These are phyloP conservation scores for Irena cyanogastra DNA, from an alignment of 2,113 vertebrate genomes.

Conservation along the genomic window DNA sequence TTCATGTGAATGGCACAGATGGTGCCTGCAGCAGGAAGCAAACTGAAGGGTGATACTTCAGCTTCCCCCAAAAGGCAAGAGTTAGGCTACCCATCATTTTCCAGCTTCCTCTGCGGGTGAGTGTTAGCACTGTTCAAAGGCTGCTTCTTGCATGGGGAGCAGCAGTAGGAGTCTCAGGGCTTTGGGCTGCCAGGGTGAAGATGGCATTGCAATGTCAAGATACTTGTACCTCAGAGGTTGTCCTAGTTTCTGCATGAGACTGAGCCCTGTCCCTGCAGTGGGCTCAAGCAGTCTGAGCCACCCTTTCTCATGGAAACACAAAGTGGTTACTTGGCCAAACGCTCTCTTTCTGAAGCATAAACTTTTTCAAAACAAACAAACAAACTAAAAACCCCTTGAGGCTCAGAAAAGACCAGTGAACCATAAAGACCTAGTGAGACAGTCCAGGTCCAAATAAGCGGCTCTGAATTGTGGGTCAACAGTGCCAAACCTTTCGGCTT, in stretches of 20 bases:
- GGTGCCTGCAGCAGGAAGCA: not conserved
- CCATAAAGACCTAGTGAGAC: not conserved
- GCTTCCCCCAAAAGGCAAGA: not conserved
- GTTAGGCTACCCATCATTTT: not conserved
- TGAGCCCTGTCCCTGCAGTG: not conserved
- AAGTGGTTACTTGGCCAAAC: not conserved
- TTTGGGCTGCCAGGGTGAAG: not conserved
- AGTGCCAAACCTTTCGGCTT: conserved; percentile 14
- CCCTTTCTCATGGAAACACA: not conserved
- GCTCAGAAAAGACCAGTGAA: not conserved
- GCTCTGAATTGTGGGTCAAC: not conserved
- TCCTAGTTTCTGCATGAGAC: not conserved
- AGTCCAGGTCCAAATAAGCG: not conserved
- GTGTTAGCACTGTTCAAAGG: not conserved
- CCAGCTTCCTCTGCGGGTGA: not conserved
- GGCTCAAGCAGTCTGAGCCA: not conserved
- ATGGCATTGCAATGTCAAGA: not conserved
- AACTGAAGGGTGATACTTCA: not conserved
- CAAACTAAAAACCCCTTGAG: not conserved
- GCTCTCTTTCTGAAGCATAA: not conserved
- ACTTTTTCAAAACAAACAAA: conserved; percentile 26
- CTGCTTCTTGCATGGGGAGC: not conserved
- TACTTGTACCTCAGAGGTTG: not conserved
- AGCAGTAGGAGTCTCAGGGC: not conserved
- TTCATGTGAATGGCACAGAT: not conserved